phyloP scores from a whole-genome alignment of 2,888 invertebrate species.

The Tetheella fluctuosa region DNA sequence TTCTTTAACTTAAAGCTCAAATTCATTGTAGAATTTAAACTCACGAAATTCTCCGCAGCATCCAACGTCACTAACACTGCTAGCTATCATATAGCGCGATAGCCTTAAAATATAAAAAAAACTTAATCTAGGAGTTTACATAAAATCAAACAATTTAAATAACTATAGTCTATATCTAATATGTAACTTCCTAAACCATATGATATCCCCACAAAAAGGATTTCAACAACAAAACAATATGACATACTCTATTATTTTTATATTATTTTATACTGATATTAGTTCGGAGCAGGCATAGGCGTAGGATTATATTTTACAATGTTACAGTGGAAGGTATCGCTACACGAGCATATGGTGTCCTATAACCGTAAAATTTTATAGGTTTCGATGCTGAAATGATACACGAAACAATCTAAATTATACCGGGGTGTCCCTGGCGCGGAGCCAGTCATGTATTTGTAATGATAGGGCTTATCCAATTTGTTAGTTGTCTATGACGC shows the following conservation, averaged over 20 bases:
- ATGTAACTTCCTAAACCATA: no score
- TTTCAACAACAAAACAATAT: not conserved
- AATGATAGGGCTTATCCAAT: conserved; percentile 74
- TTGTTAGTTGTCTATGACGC: conserved; percentile 64
- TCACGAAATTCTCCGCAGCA: no score
- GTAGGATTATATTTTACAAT: conserved; percentile 39
- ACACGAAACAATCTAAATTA: conserved; percentile 83
- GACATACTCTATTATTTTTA: not conserved
- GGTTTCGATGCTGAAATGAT: conserved; percentile 80
- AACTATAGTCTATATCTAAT: no score
- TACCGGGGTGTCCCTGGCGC: conserved; percentile 69
- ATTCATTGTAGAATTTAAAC: no score
- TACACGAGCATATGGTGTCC: conserved; percentile 66
- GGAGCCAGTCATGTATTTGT: conserved; percentile 66
- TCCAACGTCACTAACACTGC: no score
- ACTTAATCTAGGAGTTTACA: no score
- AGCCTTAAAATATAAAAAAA: no score
- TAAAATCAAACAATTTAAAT: no score
- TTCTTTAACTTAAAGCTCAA: no score
- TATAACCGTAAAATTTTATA: conserved; percentile 82
- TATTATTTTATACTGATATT: conserved; percentile 10
- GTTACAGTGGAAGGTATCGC: conserved; percentile 44
- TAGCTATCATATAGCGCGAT: no score
- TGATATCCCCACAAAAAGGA: no score
- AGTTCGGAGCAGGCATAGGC: conserved; percentile 5